Base-by-base conservation (phyloP, 2,888 invertebrate species). In the Ptychoptera albimana region DNA sequence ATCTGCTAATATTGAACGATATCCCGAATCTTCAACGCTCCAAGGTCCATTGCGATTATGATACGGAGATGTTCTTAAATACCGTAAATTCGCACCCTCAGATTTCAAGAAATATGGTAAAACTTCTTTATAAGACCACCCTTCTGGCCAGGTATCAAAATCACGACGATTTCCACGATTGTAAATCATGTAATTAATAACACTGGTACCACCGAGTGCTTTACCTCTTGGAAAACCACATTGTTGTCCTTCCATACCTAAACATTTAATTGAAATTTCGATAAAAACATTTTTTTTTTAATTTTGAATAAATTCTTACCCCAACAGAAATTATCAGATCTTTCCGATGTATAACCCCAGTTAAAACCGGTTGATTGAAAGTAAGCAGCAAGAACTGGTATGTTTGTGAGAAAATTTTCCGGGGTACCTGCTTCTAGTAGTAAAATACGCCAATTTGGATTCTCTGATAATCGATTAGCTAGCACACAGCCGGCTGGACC, bases 401-500 rank as follows among this genome's bases (percentile, higher is more conserved):
- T 48, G 57, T 54, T 51, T 48, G 63, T 62, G 7, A 56, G 49
- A 6, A 63, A 47, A 42, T 58, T 60, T 49, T 71, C 69, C 1
- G 64, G 60, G 5, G 61, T 61, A 1, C 73, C 72, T 0, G 72
- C 72, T 52, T 73, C 73, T 8, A 73, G 54, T 1, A 73, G 54
- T 14, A 71, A 60, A 2, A 73, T 66, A 4, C 57, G 64, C 67
- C 68, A 68, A 4, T 64, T 52, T 36, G 58, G 59, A 49, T 64
- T 60, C 54, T 66, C 67, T 1, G 64, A 57, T 39, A 67, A 57
- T 2, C 67, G 60, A 46, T 64, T 64, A 2, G 67, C 67, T 29
- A 67, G 46, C 2, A 64, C 64, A 49, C 64, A 58, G 38, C 86
- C 86, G 57, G 88, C 87, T 6, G 89, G 87, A 29, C 89, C 89